Conservation (phyloP, 1,140 invertebrate genomes). For the Oedothorax gibbosus region DNA sequence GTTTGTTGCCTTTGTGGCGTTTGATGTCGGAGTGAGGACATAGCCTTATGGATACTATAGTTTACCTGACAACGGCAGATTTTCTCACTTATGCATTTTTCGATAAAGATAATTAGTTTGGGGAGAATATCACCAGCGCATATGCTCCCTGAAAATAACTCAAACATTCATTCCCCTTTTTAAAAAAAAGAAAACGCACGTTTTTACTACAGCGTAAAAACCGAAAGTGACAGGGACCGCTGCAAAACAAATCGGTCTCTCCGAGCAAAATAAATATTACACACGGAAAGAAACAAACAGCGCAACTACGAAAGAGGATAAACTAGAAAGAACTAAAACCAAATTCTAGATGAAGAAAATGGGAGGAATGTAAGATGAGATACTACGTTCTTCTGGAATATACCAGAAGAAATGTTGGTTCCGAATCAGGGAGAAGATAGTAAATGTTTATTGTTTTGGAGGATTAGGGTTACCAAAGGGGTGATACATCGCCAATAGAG, state of each 20-base stretch:
- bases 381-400: background rate
- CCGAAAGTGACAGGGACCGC: background rate
- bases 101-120: no score
- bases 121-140: no score
- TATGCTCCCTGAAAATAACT: no score
- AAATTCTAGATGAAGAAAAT: constrained; percentile 21
- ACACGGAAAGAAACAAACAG: constrained; percentile 25
- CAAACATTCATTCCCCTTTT: no score
- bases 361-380: constrained; percentile 46
- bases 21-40: no score
- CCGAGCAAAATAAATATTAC: constrained; percentile 35
- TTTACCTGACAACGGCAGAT: no score
- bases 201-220: constrained; percentile 48
- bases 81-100: no score
- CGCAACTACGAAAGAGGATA: constrained; percentile 13
- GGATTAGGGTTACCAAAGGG: constrained; percentile 38
- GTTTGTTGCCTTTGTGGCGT: no score
- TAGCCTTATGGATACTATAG: no score
- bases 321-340: constrained; percentile 39
- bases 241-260: constrained; percentile 3
- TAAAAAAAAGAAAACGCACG: background rate
- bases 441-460: constrained; percentile 50
- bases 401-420: constrained; percentile 26
- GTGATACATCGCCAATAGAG: constrained; percentile 32
- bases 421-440: constrained; percentile 30